These are phyloP conservation scores for Pitta sordida DNA, from an alignment of 2,113 vertebrate species.

Conservation along the genomic window DNA sequence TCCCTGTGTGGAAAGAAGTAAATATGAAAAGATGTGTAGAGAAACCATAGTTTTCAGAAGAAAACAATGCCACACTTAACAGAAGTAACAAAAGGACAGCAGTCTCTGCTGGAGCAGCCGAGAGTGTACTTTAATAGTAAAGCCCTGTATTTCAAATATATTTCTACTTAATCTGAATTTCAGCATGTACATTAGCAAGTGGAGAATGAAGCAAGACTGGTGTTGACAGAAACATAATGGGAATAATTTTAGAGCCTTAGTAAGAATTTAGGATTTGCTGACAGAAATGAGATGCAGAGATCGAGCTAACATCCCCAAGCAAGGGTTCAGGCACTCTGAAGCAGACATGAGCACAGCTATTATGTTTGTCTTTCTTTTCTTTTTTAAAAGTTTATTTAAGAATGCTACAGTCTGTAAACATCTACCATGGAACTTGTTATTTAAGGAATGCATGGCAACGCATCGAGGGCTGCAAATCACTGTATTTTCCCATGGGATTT, in stretches of 20 bases:
- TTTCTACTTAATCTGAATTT: background rate
- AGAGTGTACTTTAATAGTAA: background rate
- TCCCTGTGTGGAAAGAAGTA: conserved; percentile 64
- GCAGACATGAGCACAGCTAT: background rate
- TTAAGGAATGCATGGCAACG: background rate
- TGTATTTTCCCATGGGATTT: background rate
- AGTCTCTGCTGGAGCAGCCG: background rate
- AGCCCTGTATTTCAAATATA: background rate
- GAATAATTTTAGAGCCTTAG: background rate
- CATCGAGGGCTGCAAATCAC: background rate
- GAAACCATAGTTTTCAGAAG: background rate
- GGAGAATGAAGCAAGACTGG: background rate
- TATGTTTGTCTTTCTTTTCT: background rate
- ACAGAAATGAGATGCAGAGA: background rate
- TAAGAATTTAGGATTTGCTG: background rate
- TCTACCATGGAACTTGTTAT: background rate
- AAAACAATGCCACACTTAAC: background rate
- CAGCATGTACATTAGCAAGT: background rate
- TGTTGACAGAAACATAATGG: background rate
- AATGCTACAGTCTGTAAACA: background rate
- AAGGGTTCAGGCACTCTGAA: background rate
- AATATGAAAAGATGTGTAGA: background rate
- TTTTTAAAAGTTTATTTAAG: background rate
- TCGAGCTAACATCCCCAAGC: background rate
- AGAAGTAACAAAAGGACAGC: background rate